Percentiles rank a stretch among this genome's conserved stretches.
These are phyloP conservation scores for Calameuta pallipes DNA, from an alignment of 2,888 invertebrate species.

Conservation along the genomic window DNA sequence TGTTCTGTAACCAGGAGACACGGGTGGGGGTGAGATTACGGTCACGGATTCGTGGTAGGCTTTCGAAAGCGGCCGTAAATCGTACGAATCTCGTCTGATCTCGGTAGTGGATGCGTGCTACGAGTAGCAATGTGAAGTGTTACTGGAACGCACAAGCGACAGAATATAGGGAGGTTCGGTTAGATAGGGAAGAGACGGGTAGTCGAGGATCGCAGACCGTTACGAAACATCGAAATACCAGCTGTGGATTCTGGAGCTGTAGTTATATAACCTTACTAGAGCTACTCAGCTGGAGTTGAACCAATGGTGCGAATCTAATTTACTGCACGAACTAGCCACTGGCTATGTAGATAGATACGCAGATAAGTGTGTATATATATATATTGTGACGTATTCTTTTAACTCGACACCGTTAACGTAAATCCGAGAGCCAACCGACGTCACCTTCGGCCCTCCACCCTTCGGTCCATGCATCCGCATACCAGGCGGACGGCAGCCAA, in stretches of 20 bases:
- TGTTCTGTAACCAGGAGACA: neutral
- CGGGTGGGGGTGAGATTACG: neutral
- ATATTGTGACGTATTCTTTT: no score
- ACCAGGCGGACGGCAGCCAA: no score
- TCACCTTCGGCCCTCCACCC: no score
- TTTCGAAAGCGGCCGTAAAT: conserved; percentile 6
- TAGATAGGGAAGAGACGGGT: neutral
- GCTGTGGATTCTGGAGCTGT: neutral
- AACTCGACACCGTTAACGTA: no score
- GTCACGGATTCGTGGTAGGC: conserved; percentile 4
- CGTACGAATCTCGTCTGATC: conserved; percentile 6
- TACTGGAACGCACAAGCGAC: neutral
- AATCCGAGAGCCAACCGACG: no score
- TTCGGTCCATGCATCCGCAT: no score
- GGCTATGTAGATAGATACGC: neutral
- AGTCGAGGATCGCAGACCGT: neutral
- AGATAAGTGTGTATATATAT: no score
- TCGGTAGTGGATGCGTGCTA: conserved; percentile 8
- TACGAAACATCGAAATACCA: conserved; percentile 1
- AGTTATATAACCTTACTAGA: neutral
- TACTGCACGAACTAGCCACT: conserved; percentile 7
- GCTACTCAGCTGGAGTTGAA: conserved; percentile 12
- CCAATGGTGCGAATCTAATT: conserved; percentile 23
- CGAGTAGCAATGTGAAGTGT: neutral
- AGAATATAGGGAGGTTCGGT: neutral